These are phyloP conservation scores for Paramormyrops kingsleyae DNA, from an alignment of 2,113 vertebrate species.

Conservation along the genomic window DNA sequence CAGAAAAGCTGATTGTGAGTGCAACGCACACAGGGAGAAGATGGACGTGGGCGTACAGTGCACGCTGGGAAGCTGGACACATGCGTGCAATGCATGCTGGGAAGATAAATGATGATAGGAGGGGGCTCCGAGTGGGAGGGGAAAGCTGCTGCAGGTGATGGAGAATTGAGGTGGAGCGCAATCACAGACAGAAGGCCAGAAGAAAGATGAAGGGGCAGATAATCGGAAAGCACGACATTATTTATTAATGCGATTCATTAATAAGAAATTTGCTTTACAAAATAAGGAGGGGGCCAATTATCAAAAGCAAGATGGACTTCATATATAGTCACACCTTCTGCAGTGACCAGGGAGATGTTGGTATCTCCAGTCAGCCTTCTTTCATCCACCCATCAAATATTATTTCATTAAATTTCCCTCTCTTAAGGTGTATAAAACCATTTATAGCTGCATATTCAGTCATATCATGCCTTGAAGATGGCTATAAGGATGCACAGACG, in stretches of 20 bases:
- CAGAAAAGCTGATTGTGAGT: background rate
- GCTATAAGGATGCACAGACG: constrained; percentile 1
- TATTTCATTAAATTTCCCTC: background rate
- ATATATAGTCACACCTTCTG: background rate
- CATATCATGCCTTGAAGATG: background rate
- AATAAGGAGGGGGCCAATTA: constrained; percentile 3
- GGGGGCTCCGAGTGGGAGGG: too few relatives aligned
- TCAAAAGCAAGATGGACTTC: background rate
- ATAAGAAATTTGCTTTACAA: background rate
- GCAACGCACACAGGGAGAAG: background rate
- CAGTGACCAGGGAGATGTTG: background rate
- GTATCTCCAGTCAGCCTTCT: background rate
- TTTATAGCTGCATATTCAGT: background rate
- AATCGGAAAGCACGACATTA: background rate
- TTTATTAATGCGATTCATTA: background rate
- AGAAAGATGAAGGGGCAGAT: background rate
- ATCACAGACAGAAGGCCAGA: background rate
- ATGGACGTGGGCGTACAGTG: background rate
- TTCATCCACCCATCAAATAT: background rate
- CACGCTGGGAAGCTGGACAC: background rate
- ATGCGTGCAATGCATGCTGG: background rate
- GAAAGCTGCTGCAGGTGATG: background rate
- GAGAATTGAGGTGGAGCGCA: background rate
- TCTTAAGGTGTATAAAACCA: background rate
- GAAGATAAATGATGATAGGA: constrained; percentile 5